A percentile compares a stretch with the other conserved stretches of the same genome.
phyloP scores from a whole-genome alignment of 1,140 invertebrate species.

The Brachystomella parvula region DNA sequence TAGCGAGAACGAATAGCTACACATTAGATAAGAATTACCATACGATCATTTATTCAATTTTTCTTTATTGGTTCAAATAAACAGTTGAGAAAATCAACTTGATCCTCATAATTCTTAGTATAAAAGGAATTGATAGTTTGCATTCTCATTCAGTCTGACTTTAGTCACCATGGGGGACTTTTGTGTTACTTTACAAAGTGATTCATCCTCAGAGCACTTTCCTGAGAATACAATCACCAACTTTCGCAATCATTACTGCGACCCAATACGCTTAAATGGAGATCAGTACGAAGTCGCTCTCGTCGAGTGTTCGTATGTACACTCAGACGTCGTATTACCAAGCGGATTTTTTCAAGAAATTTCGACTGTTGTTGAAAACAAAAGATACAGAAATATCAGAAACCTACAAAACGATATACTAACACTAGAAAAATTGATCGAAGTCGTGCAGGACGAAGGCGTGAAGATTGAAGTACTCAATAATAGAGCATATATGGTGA shows the following conservation, averaged over 20 bases:
- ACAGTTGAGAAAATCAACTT: no score
- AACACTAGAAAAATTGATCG: background rate
- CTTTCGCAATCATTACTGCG: background rate
- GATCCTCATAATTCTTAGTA: no score
- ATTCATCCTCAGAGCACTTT: slow-evolving; percentile 4
- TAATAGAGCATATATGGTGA: background rate
- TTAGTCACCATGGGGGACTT: slow-evolving; percentile 11
- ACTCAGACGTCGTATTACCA: background rate
- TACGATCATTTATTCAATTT: no score
- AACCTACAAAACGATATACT: background rate
- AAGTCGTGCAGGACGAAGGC: background rate
- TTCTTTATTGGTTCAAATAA: no score
- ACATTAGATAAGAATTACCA: no score
- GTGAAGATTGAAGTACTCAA: background rate
- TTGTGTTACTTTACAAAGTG: slow-evolving; percentile 10
- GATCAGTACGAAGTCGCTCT: slow-evolving; percentile 4
- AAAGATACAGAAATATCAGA: background rate
- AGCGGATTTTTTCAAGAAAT: background rate
- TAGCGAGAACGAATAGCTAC: background rate
- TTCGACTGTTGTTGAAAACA: background rate
- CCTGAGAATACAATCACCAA: slow-evolving; percentile 16
- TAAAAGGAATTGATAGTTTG: no score
- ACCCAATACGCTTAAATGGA: background rate
- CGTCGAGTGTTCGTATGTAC: background rate
- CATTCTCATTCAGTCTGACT: no score